Evolutionary conservation across 1,140 invertebrate species (phyloP), one percentile per base, ranked within the genome.

Genomic region (Frieseomelitta varia): DNA sequence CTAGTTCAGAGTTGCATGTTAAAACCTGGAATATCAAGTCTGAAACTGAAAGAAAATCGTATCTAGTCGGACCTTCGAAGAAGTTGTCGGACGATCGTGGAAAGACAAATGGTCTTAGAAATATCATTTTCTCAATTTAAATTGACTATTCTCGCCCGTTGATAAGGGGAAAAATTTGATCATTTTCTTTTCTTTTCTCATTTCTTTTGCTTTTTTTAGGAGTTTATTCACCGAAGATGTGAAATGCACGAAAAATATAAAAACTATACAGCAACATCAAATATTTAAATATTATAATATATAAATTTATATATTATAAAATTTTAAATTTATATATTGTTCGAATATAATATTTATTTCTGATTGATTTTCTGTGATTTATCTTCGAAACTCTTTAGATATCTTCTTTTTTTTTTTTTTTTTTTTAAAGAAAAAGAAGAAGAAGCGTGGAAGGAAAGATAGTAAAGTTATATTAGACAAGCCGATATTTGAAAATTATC

Each of bases 1-100:
- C 34, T 79, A 30, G 47, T 61, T 61, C 58, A 61, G 58, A 24
- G 58, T 83, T 83, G 69, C 75, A 75, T 77, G 73, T 53, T 72
- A 67, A 85, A 68, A 47, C 21, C 21, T 47, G 34, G 67, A 58
- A 73, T 72, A 85, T 81, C 58, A 27, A 61, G 58, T n/a, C 24
- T 24, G 24, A 61, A 24, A 47, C 10, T n/a, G 11, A 61, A 61
- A 24, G 58, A 14, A 24, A 12, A 61, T n/a, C 24, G 4, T 61
- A 24, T n/a, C 24, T 61, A 11, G 58, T 12, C 24, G 58, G 3
- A n/a, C 6, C n/a, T n/a, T 65, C 15, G 0, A 17, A 30, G 27
- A 30, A 65, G 4, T 65, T 65, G 15, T 30, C 63, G 27, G 8
- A 17, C 24, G 1, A 65, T 65, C 27, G 27, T n/a, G 27, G n/a